Evolutionary conservation across 1,140 invertebrate genomes (phyloP).

Genomic region (Trichogramma pretiosum): DNA sequence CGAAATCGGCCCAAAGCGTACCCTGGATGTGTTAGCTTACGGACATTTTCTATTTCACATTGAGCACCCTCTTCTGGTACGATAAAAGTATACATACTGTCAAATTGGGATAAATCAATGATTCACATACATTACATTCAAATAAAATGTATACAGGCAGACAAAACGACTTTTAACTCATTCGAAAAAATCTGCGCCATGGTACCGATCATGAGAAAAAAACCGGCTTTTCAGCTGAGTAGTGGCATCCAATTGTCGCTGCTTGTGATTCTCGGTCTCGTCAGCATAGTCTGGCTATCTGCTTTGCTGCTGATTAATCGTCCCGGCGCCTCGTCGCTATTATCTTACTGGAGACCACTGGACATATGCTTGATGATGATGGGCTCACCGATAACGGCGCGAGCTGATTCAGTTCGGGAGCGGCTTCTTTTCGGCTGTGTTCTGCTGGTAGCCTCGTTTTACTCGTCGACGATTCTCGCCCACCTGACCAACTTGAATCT

Average conservation of each 20-base stretch:
- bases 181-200: neutral
- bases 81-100: too few relatives aligned
- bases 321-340: too few relatives aligned
- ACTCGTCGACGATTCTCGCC: slow-evolving; percentile 2
- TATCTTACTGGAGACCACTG: neutral
- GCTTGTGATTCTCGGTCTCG: neutral
- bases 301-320: neutral
- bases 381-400: neutral
- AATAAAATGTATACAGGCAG: neutral
- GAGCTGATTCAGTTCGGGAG: neutral
- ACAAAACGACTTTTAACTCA: neutral
- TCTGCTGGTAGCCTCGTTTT: neutral
- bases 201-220: neutral
- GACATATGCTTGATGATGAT: neutral
- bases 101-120: too few relatives aligned
- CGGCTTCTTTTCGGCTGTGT: neutral
- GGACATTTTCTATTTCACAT: slow-evolving; percentile 1
- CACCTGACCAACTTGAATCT: slow-evolving; percentile 1
- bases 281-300: neutral
- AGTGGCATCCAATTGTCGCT: neutral
- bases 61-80: neutral
- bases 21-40: slow-evolving; percentile 5
- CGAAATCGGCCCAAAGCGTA: neutral
- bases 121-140: too few relatives aligned
- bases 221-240: neutral